phyloP scores from a whole-genome alignment of 2,888 invertebrate genomes.

The Biston betularia region DNA sequence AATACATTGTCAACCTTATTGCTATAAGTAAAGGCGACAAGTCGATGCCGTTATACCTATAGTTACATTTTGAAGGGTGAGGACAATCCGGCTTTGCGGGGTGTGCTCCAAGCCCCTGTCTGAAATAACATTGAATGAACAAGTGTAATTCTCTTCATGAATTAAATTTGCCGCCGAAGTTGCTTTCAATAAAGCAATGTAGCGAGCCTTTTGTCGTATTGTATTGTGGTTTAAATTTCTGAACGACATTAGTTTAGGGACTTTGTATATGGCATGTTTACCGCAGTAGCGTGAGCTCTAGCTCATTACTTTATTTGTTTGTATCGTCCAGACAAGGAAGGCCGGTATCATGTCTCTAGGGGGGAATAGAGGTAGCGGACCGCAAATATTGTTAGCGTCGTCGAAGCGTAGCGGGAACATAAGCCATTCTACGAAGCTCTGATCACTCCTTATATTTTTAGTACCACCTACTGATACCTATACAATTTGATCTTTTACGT shows the following conservation, averaged over 20 bases:
- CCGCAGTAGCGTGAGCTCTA: conserved; percentile 33
- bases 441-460: conserved; percentile 46
- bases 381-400: conserved; percentile 77
- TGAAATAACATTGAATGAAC: conserved; percentile 44
- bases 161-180: conserved; percentile 36
- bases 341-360: conserved; percentile 64
- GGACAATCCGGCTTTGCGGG: conserved; percentile 39
- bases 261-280: conserved; percentile 12
- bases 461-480: conserved; percentile 33
- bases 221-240: neutral
- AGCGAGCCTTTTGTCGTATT: conserved; percentile 19
- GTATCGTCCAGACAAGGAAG: conserved; percentile 74
- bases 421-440: conserved; percentile 54
- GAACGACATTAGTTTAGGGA: neutral
- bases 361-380: conserved; percentile 74
- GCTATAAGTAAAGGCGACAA: conserved; percentile 43
- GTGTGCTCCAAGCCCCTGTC: conserved; percentile 36
- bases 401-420: conserved; percentile 69
- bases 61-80: conserved; percentile 35
- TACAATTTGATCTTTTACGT: conserved; percentile 31
- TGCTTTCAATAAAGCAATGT: conserved; percentile 30
- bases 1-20: conserved; percentile 59
- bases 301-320: conserved; percentile 46
- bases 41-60: conserved; percentile 20
- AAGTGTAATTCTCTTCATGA: conserved; percentile 35